A percentile compares a stretch with the other conserved stretches of the same genome.
phyloP scores from a whole-genome alignment of 2,797 vertebrate species.

The Enteromius anoplus region DNA sequence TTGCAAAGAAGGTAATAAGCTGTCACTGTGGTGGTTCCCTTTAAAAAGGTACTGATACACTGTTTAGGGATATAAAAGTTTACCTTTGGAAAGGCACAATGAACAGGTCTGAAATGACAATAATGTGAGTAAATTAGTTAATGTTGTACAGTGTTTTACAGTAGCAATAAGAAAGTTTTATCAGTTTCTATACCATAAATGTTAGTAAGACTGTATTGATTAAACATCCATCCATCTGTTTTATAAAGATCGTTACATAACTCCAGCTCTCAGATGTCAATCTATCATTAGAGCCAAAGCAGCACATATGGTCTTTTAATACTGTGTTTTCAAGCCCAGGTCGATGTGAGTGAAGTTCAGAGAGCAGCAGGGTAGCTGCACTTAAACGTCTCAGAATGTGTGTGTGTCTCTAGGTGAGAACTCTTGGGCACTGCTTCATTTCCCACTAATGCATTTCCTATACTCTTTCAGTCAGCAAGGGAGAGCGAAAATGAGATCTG shows the following conservation, averaged over 20 bases:
- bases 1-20: not conserved
- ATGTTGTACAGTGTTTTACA: not conserved
- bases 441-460: slow-evolving; percentile 31
- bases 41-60: not conserved
- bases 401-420: slow-evolving; percentile 31
- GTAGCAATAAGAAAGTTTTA: not conserved
- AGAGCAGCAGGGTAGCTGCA: slow-evolving; percentile 36
- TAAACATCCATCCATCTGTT: slow-evolving; percentile 4
- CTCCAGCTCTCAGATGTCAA: slow-evolving; percentile 38
- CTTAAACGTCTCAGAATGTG: slow-evolving; percentile 21
- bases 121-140: not conserved
- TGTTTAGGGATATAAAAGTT: not conserved
- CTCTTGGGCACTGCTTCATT: slow-evolving; percentile 12
- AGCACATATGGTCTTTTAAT: slow-evolving; percentile 41
- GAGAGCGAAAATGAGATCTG: slow-evolving; percentile 35
- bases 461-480: slow-evolving; percentile 20
- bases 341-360: slow-evolving; percentile 40
- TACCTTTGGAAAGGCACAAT: not conserved
- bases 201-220: slow-evolving; percentile 4
- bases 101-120: not conserved
- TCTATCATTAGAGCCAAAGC: slow-evolving; percentile 30
- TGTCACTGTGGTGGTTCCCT: not conserved
- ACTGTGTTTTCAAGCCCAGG: slow-evolving; percentile 4
- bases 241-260: slow-evolving; percentile 25
- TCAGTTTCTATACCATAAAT: not conserved